These are phyloP conservation scores for Potamilus streckersoni DNA, from an alignment of 1,140 invertebrate species.

Conservation along the genomic window DNA sequence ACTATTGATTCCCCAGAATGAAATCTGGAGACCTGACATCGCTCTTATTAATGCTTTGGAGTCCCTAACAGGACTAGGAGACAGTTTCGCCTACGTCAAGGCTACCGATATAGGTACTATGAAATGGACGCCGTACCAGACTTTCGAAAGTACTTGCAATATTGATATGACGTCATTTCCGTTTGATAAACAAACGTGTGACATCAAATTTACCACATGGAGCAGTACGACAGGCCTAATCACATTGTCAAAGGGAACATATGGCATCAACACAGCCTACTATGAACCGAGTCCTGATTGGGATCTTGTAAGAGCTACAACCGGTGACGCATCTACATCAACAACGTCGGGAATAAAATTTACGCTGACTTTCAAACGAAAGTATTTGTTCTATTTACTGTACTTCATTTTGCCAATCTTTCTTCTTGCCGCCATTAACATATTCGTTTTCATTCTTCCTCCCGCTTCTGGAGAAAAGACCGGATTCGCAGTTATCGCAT, in stretches of 20 bases:
- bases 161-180: conserved; percentile 29
- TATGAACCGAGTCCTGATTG: conserved; percentile 21
- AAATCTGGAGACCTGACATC: conserved; percentile 37
- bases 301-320: conserved; percentile 3
- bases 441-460: conserved; percentile 25
- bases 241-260: neutral
- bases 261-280: conserved; percentile 2
- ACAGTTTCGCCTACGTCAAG: conserved; percentile 20
- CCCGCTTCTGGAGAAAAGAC: conserved; percentile 17
- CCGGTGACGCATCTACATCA: neutral
- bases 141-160: conserved; percentile 26
- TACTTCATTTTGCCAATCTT: conserved; percentile 23
- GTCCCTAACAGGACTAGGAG: conserved; percentile 18
- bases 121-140: conserved; percentile 30
- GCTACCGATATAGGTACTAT: conserved; percentile 9
- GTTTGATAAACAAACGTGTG: conserved; percentile 27
- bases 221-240: conserved; percentile 15
- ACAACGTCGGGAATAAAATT: conserved; percentile 22
- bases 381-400: conserved; percentile 22
- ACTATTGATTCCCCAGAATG: conserved; percentile 17
- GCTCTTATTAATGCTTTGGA: conserved; percentile 30
- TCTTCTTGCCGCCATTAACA: conserved; percentile 20
- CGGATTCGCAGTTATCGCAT: conserved; percentile 21
- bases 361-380: conserved; percentile 23
- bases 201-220: conserved; percentile 27